A percentile compares a stretch with the other conserved stretches of the same genome.
Conservation (phyloP, 2,113 vertebrate species). For the Steatornis caripensis region DNA sequence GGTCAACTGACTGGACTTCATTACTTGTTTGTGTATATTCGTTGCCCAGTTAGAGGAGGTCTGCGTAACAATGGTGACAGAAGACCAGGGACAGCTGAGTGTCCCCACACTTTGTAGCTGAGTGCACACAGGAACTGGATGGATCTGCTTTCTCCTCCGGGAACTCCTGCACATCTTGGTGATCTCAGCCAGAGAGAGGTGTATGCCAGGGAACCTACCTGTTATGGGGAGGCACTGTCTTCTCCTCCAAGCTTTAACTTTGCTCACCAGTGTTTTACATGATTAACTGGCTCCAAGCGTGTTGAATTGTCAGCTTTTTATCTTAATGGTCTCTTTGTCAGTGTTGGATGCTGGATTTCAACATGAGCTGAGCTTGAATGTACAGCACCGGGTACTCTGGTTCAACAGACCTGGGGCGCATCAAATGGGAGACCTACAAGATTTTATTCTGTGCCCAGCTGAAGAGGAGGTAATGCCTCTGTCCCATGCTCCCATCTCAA, state of each 20-base stretch:
- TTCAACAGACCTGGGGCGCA: background rate
- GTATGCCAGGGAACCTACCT: background rate
- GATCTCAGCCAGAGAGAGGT: background rate
- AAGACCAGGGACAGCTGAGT: background rate
- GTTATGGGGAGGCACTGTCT: background rate
- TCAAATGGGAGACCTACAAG: background rate
- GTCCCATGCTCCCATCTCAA: background rate
- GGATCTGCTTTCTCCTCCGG: background rate
- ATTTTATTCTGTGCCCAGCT: background rate
- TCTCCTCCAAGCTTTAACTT: background rate
- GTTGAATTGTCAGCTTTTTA: background rate
- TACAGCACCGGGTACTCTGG: background rate
- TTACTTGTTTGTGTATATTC: background rate
- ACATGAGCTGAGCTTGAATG: background rate
- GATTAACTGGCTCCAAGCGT: background rate
- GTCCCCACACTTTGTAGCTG: background rate
- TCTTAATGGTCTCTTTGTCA: background rate
- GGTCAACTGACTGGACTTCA: rapidly evolving
- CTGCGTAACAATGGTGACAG: background rate
- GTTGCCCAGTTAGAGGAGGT: background rate
- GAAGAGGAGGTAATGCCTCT: background rate
- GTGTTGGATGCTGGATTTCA: background rate
- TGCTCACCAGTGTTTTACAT: background rate
- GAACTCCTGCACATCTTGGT: background rate
- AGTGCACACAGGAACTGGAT: background rate